Percentiles rank a stretch among this genome's conserved stretches.
These are phyloP conservation scores for Hemitrygon akajei DNA, from an alignment of 2,797 vertebrate genomes.

Conservation along the genomic window DNA sequence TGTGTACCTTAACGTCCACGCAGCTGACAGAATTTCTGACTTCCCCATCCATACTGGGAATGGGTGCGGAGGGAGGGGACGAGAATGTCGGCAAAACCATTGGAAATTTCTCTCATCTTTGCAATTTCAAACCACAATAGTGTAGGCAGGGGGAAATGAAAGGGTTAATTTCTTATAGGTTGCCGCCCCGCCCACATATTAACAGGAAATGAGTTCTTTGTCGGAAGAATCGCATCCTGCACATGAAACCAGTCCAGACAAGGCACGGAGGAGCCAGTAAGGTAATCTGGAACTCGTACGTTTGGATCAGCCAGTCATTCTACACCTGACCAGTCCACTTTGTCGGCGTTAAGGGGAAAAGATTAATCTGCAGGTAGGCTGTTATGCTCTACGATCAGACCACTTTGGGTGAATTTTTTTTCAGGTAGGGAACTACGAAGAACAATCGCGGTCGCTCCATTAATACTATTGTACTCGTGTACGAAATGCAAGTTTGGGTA, in stretches of 20 bases:
- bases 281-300: not conserved
- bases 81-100: not conserved
- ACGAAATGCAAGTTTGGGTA: not conserved
- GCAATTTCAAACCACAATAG: not conserved
- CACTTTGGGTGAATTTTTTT: not conserved
- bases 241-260: slow-evolving; percentile 8
- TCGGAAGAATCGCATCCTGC: not conserved
- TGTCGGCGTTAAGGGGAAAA: no score
- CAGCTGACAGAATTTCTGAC: not conserved
- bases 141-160: not conserved
- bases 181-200: not conserved
- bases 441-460: not conserved
- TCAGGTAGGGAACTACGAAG: not conserved
- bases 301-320: not conserved
- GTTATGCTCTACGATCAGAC: not conserved
- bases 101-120: not conserved
- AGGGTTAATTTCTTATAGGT: not conserved
- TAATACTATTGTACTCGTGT: not conserved
- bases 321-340: not conserved
- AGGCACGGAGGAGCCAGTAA: not conserved
- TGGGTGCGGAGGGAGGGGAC: not conserved
- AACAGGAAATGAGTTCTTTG: slow-evolving; percentile 26
- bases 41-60: not conserved
- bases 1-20: not conserved
- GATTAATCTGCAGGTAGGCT: no score